Evolutionary conservation across 2,888 invertebrate species (phyloP).

Genomic region (Agrypnus murinus): DNA sequence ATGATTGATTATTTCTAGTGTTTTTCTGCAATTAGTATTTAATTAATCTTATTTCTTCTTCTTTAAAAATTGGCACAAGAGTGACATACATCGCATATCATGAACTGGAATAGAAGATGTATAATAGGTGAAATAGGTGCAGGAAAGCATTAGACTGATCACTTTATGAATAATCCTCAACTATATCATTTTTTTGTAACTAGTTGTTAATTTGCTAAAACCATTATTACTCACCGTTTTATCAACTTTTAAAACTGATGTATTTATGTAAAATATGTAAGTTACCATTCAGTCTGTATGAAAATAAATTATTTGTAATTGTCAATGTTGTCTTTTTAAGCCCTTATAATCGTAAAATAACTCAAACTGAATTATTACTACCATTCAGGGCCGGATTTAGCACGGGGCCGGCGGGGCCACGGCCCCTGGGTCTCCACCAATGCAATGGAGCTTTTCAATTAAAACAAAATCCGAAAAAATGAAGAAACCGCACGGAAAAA

Average conservation of each 20-base stretch:
- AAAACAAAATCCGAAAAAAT: too few species aligned
- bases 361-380: too few species aligned
- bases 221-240: slow-evolving; percentile 28
- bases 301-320: slow-evolving; percentile 57
- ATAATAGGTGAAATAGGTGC: slow-evolving; percentile 19
- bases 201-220: slow-evolving; percentile 24
- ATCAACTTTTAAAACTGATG: slow-evolving; percentile 38
- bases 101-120: slow-evolving; percentile 24
- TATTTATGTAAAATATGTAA: slow-evolving; percentile 57
- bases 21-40: slow-evolving; percentile 32
- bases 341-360: too few species aligned
- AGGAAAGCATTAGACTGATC: slow-evolving; percentile 35
- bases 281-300: slow-evolving; percentile 54
- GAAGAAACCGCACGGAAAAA: too few species aligned
- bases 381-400: too few species aligned
- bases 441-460: too few species aligned
- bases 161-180: slow-evolving; percentile 26
- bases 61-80: too few species aligned
- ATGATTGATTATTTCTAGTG: slow-evolving; percentile 16
- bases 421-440: too few species aligned
- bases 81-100: too few species aligned
- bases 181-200: slow-evolving; percentile 16
- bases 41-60: too few species aligned
- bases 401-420: too few species aligned
- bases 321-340: too few species aligned